Evolutionary conservation across 2,888 invertebrate species (phyloP).

Genomic region (Polydrusus pterygomalis): DNA sequence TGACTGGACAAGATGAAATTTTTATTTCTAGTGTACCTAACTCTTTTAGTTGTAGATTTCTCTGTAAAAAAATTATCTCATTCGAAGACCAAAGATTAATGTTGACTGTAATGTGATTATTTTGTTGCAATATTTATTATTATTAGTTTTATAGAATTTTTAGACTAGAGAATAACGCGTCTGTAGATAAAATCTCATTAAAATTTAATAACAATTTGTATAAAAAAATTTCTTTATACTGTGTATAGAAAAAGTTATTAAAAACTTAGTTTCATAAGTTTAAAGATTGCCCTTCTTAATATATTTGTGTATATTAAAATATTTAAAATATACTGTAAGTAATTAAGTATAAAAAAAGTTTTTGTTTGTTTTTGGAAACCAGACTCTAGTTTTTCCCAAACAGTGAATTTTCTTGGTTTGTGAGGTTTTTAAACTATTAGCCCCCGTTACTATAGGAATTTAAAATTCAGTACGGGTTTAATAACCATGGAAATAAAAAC

Average conservation of each 20-base stretch:
- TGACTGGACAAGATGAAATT: slow-evolving; percentile 81
- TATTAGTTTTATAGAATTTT: slow-evolving; percentile 35
- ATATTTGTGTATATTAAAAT: slow-evolving; percentile 41
- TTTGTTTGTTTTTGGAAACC: neutral
- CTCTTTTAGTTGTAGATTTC: slow-evolving; percentile 35
- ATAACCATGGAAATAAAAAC: too few species aligned
- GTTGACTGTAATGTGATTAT: slow-evolving; percentile 66
- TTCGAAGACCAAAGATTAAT: slow-evolving; percentile 64
- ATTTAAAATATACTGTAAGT: slow-evolving; percentile 32
- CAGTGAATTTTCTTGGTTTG: too few species aligned
- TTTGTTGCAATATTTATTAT: slow-evolving; percentile 68
- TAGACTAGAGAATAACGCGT: slow-evolving; percentile 12
- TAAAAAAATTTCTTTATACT: slow-evolving; percentile 49
- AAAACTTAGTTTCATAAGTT: slow-evolving; percentile 56
- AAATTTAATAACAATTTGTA: slow-evolving; percentile 30
- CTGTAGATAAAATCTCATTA: slow-evolving; percentile 47
- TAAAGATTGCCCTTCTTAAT: slow-evolving; percentile 12
- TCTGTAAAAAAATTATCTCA: slow-evolving; percentile 57
- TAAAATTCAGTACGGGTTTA: too few species aligned
- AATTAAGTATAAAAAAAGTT: neutral
- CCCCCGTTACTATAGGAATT: too few species aligned
- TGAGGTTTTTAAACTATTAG: too few species aligned
- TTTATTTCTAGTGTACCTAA: slow-evolving; percentile 40
- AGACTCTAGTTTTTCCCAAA: too few species aligned
- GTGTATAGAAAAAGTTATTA: slow-evolving; percentile 50